phyloP scores from a whole-genome alignment of 2,888 invertebrate genomes.

The Tenthredo livida region DNA sequence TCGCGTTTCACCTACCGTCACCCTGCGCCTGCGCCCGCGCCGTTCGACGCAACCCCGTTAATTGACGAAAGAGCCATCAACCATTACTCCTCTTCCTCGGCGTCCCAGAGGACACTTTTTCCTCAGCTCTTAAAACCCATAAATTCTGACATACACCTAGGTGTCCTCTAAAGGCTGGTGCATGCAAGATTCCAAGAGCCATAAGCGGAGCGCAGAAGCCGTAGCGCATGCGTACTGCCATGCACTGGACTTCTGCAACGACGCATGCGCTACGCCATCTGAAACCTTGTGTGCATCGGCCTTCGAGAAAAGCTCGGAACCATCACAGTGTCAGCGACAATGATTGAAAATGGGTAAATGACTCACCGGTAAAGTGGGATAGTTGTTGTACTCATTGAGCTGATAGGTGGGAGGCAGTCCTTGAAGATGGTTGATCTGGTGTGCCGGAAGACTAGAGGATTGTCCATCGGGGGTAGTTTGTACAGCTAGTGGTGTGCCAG shows the following conservation, averaged over 20 bases:
- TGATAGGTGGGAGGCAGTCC: conserved; percentile 69
- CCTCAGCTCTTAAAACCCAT: not conserved
- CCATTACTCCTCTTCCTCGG: not conserved
- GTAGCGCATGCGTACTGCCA: not conserved
- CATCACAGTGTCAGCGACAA: too few species aligned
- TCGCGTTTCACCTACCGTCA: not conserved
- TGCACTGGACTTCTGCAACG: not conserved
- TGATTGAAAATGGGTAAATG: conserved; percentile 2
- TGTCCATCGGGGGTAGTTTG: conserved; percentile 76
- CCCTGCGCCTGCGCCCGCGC: not conserved
- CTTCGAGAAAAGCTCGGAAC: not conserved
- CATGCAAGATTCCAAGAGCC: not conserved
- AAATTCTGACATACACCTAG: not conserved
- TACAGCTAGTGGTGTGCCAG: conserved; percentile 83
- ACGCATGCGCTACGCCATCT: not conserved
- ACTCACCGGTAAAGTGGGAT: conserved; percentile 76
- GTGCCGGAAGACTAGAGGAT: conserved; percentile 57
- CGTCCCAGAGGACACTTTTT: not conserved
- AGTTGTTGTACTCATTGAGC: conserved; percentile 75
- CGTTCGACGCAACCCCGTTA: conserved; percentile 1
- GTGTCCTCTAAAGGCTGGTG: not conserved
- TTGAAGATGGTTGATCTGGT: conserved; percentile 74
- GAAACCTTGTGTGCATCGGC: not conserved
- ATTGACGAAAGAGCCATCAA: not conserved
- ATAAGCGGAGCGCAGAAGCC: not conserved